Conservation (phyloP, 2,113 vertebrate species). For the Oncorhynchus keta region DNA sequence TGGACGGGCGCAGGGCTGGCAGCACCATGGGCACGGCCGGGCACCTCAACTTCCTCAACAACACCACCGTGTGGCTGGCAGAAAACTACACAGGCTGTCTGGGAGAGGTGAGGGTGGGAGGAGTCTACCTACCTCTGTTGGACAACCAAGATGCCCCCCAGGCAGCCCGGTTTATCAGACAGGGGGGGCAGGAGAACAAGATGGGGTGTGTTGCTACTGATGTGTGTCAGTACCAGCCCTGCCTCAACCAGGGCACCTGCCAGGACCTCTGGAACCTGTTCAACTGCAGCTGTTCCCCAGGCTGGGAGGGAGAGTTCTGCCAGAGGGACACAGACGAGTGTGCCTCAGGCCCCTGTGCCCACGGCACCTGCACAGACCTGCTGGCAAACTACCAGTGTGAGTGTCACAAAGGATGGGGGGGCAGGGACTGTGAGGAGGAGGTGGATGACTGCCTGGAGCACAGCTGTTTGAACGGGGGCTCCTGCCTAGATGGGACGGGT, state of each 20-base stretch:
- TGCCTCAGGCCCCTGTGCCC: conserved; percentile 74
- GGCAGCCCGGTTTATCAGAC: conserved; percentile 69
- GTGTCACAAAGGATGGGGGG: conserved; percentile 81
- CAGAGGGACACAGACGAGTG: conserved; percentile 81
- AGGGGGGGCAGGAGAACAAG: conserved; percentile 17
- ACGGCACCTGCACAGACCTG: conserved; percentile 77
- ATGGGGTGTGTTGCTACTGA: conserved; percentile 79
- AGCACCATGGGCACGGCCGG: conserved; percentile 66
- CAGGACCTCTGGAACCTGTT: conserved; percentile 84
- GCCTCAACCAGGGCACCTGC: conserved; percentile 80
- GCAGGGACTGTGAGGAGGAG: conserved; percentile 80
- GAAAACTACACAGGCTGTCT: conserved; percentile 90
- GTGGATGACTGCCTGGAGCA: conserved; percentile 82
- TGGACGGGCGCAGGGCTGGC: conserved; percentile 68
- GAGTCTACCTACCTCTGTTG: conserved; percentile 80
- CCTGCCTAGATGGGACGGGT: conserved; percentile 66
- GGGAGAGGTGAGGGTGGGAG: conserved; percentile 81
- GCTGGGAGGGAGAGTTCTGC: conserved; percentile 83
- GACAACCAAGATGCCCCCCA: conserved; percentile 55
- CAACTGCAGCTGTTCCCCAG: conserved; percentile 77
- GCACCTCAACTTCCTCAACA: conserved; percentile 81
- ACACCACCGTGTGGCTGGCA: conserved; percentile 71
- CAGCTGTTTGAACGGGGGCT: conserved; percentile 77
- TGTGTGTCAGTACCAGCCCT: conserved; percentile 80
- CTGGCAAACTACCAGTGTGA: conserved; percentile 81